Percentiles rank a stretch among this genome's conserved stretches.
Evolutionary conservation across 2,797 vertebrate genomes (phyloP).

Genomic region (Crocidura indochinensis): DNA sequence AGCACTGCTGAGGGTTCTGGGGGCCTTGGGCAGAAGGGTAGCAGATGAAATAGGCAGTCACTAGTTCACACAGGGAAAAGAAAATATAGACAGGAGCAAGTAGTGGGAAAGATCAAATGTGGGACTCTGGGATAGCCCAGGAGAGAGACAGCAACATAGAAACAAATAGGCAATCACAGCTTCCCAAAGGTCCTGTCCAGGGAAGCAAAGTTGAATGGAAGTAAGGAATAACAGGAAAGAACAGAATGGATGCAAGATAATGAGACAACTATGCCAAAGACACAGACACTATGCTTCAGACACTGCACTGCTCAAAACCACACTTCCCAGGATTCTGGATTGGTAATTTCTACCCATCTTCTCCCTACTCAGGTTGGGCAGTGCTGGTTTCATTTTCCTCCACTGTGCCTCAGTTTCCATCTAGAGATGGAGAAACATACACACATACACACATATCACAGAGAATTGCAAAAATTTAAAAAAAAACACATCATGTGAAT

Average conservation of each 20-base stretch:
- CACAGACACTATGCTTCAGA: background rate
- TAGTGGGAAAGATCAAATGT: background rate
- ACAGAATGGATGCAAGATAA: background rate
- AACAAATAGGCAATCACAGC: background rate
- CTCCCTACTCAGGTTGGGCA: background rate
- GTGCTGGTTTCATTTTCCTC: background rate
- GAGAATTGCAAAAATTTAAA: background rate
- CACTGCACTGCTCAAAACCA: background rate
- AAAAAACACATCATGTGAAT: background rate
- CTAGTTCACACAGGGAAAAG: background rate
- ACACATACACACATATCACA: too few relatives aligned
- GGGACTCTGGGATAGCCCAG: background rate
- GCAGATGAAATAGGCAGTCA: background rate
- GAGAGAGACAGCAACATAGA: background rate
- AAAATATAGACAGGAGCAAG: background rate
- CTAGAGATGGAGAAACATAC: background rate
- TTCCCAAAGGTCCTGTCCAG: background rate
- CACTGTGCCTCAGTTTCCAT: constrained; percentile 48
- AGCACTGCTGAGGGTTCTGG: too few relatives aligned
- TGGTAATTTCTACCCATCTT: background rate
- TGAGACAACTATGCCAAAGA: background rate
- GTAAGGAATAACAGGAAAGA: background rate
- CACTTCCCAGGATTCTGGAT: too few relatives aligned
- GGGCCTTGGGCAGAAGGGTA: background rate
- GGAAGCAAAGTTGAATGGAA: background rate